Evolutionary conservation across 2,113 vertebrate genomes (phyloP), one percentile per base, ranked within the genome.

Genomic region (Leucosticte australis): DNA sequence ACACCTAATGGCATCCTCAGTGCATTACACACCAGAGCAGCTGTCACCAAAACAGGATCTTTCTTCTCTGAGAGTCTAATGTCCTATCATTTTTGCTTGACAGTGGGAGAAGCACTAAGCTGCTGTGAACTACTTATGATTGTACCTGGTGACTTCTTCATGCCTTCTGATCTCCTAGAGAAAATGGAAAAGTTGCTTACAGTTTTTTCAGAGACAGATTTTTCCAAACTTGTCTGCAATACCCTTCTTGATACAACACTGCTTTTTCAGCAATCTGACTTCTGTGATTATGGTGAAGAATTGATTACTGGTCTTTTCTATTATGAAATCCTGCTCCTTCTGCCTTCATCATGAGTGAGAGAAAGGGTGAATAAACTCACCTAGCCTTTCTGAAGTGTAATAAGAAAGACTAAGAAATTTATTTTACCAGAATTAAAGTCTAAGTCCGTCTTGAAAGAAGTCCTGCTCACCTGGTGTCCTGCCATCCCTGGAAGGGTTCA

Each of bases 1-100:
- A 97, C 81, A 84, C 82, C 89, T 97, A 97, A 97, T 96, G 93
- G 71, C 10, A 4, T 89, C 89, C 79, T 95, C 79, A 92, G 88
- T 11, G 53, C 83, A 84, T 92, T 82, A 42, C 75, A 86, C 83
- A 90, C 56, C 64, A 85, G 83, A 95, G 90, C 96, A 97, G 95
- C 94, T 97, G 95, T 91, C 94, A 90, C 21, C 42, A 83, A 89
- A 95, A 88, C 57, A 59, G 69, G 39, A 95, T 93, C 86, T 83
- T 96, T 88, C 90, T 93, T 28, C 84, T 91, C 46, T 87, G 69
- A 89, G 80, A 59, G 41, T 94, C 94, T 96, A 97, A 97, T 93
- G 94, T 79, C 69, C 85, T 94, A 93, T 86, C 86, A 82, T 93
- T 97, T 95, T 93, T 91, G 28, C 57, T 65, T 87, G 77, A 94